phyloP scores from a whole-genome alignment of 1,140 invertebrate genomes.

The Bombus turneri region DNA sequence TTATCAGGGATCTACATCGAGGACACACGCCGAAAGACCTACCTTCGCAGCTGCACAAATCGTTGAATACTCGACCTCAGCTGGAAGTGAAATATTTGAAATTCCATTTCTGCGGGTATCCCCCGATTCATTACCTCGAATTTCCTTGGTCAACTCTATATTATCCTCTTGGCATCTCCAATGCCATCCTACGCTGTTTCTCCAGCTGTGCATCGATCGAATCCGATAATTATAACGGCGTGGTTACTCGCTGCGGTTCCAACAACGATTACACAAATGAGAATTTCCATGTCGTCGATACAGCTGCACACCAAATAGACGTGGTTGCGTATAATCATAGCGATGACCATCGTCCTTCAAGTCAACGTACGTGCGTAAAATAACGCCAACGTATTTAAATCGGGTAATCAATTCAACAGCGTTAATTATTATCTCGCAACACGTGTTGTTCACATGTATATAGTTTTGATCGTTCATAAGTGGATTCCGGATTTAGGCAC shows the following conservation, averaged over 20 bases:
- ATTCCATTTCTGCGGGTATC: conserved; percentile 49
- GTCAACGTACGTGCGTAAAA: neutral
- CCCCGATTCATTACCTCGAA: conserved; percentile 63
- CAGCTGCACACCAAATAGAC: neutral
- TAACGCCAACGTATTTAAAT: neutral
- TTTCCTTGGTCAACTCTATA: conserved; percentile 60
- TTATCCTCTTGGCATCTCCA: conserved; percentile 44
- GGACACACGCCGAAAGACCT: neutral
- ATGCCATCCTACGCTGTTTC: conserved; percentile 27
- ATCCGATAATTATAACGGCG: conserved; percentile 67
- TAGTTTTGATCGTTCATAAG: neutral
- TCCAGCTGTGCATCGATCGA: conserved; percentile 62
- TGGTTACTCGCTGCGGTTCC: conserved; percentile 57
- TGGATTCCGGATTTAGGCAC: neutral
- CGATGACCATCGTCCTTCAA: neutral
- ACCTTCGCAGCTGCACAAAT: neutral
- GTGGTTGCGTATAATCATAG: neutral
- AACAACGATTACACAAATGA: conserved; percentile 50
- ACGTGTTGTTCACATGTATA: neutral
- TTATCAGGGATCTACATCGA: neutral
- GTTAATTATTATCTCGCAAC: conserved; percentile 1
- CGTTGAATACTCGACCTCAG: neutral
- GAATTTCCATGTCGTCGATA: conserved; percentile 46
- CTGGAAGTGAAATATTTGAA: conserved; percentile 43
- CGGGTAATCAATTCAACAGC: neutral